These are phyloP conservation scores for Cirrhinus mrigala DNA, from an alignment of 2,797 vertebrate genomes.

Conservation along the genomic window DNA sequence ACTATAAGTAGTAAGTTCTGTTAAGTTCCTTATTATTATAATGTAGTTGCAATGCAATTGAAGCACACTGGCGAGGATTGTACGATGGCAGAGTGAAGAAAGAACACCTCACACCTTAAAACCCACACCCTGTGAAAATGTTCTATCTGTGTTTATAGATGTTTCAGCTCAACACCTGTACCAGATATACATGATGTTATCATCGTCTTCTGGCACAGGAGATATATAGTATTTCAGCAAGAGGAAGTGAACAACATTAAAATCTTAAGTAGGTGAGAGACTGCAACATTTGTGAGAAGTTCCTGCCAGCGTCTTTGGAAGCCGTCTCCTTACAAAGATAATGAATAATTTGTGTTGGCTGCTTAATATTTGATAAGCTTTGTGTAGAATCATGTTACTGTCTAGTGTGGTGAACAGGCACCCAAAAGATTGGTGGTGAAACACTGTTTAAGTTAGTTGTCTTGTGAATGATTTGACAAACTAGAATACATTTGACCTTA, in stretches of 20 bases:
- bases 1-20: background rate
- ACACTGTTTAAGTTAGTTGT: constrained; percentile 68
- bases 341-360: constrained; percentile 60
- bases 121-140: background rate
- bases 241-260: constrained; percentile 42
- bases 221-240: constrained; percentile 39
- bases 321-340: constrained; percentile 43
- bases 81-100: background rate
- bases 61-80: background rate
- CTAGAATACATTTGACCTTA: background rate
- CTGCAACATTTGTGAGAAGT: constrained; percentile 55
- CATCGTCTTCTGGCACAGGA: constrained; percentile 17
- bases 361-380: constrained; percentile 77
- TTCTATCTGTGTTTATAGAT: constrained; percentile 6
- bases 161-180: constrained; percentile 3
- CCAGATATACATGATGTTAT: constrained; percentile 36
- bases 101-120: background rate
- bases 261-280: constrained; percentile 43
- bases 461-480: constrained; percentile 17
- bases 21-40: background rate
- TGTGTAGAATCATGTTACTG: constrained; percentile 75
- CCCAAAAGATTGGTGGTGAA: constrained; percentile 58
- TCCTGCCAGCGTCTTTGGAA: constrained; percentile 50
- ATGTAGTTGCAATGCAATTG: background rate
- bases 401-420: constrained; percentile 57